A percentile compares a stretch with the other conserved stretches of the same genome.
Evolutionary conservation across 2,888 invertebrate genomes (phyloP).

Genomic region (Ormyrus pomaceus): DNA sequence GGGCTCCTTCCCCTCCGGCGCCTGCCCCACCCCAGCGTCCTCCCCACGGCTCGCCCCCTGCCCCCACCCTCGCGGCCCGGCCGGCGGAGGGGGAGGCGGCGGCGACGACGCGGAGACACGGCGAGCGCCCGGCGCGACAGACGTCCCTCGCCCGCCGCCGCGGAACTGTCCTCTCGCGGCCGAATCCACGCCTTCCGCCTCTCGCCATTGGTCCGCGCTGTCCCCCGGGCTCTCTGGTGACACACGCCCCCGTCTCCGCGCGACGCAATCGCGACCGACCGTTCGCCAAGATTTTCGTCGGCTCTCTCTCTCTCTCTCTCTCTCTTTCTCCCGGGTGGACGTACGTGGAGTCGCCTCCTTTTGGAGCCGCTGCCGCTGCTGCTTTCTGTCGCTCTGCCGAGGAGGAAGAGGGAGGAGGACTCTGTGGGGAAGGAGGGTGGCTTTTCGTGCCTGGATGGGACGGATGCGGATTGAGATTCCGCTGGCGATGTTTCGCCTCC

Average conservation of each 20-base stretch:
- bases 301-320: no score
- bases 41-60: slow-evolving; percentile 59
- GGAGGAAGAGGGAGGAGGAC: slow-evolving; percentile 42
- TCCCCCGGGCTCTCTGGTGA: slow-evolving; percentile 67
- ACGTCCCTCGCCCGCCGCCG: slow-evolving; percentile 57
- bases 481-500: slow-evolving; percentile 1
- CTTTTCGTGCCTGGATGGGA: slow-evolving; percentile 13
- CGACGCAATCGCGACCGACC: slow-evolving; percentile 19
- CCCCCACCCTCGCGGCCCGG: slow-evolving; percentile 18
- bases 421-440: slow-evolving; percentile 7
- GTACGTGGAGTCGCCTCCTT: not conserved
- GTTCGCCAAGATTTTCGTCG: slow-evolving; percentile 55
- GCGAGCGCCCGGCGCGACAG: slow-evolving; percentile 49
- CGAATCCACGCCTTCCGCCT: slow-evolving; percentile 61
- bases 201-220: slow-evolving; percentile 69
- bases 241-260: slow-evolving; percentile 67
- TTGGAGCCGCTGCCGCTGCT: slow-evolving; percentile 1
- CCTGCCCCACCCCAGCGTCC: slow-evolving; percentile 57
- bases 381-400: slow-evolving; percentile 29
- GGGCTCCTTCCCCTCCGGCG: slow-evolving; percentile 66
- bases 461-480: slow-evolving; percentile 37
- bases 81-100: slow-evolving; percentile 4
- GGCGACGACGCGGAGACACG: slow-evolving; percentile 61
- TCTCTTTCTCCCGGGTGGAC: not conserved
- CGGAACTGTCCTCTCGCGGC: slow-evolving; percentile 57